These are phyloP conservation scores for Hirtodrosophila alboralis DNA, from an alignment of 2,888 invertebrate species.

Conservation along the genomic window DNA sequence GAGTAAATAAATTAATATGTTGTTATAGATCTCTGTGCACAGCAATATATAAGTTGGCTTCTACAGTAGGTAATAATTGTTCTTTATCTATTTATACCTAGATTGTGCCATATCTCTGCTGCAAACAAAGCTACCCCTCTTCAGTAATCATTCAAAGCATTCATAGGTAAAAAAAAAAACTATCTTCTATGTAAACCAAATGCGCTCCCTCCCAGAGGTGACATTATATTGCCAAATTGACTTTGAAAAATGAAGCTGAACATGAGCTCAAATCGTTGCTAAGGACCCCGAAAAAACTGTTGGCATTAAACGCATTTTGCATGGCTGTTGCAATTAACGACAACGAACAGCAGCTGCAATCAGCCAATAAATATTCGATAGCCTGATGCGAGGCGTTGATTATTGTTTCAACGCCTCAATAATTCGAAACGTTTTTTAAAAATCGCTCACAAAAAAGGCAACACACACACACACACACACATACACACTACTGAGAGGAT, in stretches of 20 bases:
- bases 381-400: conserved; percentile 55
- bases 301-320: conserved; percentile 45
- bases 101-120: background rate
- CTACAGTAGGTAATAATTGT: no score
- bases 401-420: conserved; percentile 77
- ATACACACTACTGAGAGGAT: conserved; percentile 11
- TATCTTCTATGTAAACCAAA: conserved; percentile 7
- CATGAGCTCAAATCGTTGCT: conserved; percentile 25
- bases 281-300: conserved; percentile 10
- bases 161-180: background rate
- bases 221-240: conserved; percentile 60
- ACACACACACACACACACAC: conserved; percentile 18
- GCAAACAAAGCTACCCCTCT: conserved; percentile 14
- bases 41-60: no score
- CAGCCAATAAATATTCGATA: conserved; percentile 55
- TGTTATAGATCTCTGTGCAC: no score
- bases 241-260: conserved; percentile 73
- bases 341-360: conserved; percentile 65
- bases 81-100: no score
- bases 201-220: conserved; percentile 62
- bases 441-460: conserved; percentile 53
- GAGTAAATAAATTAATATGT: no score
- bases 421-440: conserved; percentile 64
- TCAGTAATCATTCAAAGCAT: background rate
- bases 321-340: conserved; percentile 64